Evolutionary conservation across 2,888 invertebrate genomes (phyloP).

Genomic region (Capitulum mitella): DNA sequence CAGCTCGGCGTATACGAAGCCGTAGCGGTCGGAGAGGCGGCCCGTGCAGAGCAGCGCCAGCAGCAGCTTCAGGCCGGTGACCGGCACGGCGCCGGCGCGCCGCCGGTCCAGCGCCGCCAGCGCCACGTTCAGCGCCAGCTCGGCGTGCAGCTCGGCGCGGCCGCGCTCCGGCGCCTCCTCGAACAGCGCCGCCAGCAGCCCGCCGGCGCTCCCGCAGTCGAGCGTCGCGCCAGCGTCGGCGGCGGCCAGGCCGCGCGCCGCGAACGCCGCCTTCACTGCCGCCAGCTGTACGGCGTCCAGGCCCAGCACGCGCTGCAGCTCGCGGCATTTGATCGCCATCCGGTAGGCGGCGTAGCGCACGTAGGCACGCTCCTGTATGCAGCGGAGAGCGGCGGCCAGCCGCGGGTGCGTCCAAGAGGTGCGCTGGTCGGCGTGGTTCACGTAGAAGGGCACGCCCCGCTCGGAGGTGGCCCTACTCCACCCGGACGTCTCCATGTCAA

Average conservation of each 20-base stretch:
- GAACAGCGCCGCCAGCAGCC: neutral
- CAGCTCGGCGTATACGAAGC: constrained; percentile 44
- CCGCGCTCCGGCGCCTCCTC: constrained; percentile 36
- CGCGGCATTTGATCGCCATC: constrained; percentile 62
- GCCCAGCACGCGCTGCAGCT: constrained; percentile 53
- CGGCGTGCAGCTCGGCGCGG: neutral
- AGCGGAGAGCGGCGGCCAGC: neutral
- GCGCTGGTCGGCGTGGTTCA: constrained; percentile 31
- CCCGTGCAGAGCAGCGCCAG: constrained; percentile 60
- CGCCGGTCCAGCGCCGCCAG: constrained; percentile 7
- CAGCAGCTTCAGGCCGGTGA: constrained; percentile 39
- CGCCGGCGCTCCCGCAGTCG: neutral
- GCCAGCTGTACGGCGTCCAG: neutral
- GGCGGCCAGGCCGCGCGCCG: neutral
- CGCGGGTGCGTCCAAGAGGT: constrained; percentile 19
- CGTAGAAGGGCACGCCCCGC: constrained; percentile 33
- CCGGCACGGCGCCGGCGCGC: neutral
- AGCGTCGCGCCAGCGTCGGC: neutral
- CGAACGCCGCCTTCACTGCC: constrained; percentile 15
- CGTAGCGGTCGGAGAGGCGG: constrained; percentile 55
- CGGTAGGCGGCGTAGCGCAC: constrained; percentile 69
- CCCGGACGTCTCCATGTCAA: neutral
- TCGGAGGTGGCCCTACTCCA: constrained; percentile 31
- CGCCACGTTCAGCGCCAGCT: neutral
- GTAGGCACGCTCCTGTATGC: constrained; percentile 52